A percentile compares a stretch with the other conserved stretches of the same genome.
phyloP scores from a whole-genome alignment of 2,797 vertebrate genomes.

The Psittacula echo region DNA sequence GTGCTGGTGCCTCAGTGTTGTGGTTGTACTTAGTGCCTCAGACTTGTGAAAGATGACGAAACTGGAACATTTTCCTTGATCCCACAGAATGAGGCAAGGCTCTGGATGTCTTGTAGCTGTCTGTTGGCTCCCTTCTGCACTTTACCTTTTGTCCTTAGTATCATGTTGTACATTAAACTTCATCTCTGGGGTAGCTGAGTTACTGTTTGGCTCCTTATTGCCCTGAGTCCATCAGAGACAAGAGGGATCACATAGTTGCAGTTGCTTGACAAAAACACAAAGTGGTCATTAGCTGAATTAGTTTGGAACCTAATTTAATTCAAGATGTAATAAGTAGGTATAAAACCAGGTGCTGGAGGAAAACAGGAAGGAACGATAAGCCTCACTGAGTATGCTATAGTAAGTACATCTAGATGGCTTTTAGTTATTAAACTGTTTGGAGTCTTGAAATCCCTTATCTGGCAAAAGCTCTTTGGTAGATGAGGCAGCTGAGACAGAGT shows the following conservation, averaged over 20 bases:
- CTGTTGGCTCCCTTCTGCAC: neutral
- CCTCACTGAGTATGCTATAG: neutral
- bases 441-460: neutral
- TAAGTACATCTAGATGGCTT: neutral
- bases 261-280: neutral
- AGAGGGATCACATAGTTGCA: neutral
- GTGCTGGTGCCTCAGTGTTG: neutral
- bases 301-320: constrained; percentile 39
- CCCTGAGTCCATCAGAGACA: neutral
- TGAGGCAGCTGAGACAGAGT: neutral
- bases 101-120: neutral
- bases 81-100: neutral
- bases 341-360: neutral
- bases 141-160: neutral
- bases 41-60: neutral
- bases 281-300: constrained; percentile 44
- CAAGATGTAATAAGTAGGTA: constrained; percentile 5
- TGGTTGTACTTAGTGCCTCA: neutral
- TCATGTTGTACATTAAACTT: neutral
- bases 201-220: neutral
- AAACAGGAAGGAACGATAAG: neutral
- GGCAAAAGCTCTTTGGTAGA: neutral
- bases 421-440: neutral
- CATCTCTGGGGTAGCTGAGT: neutral
- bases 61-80: neutral